Evolutionary conservation across 2,797 vertebrate genomes (phyloP), one percentile per base, ranked within the genome.

Genomic region (Cichlasoma orientale): DNA sequence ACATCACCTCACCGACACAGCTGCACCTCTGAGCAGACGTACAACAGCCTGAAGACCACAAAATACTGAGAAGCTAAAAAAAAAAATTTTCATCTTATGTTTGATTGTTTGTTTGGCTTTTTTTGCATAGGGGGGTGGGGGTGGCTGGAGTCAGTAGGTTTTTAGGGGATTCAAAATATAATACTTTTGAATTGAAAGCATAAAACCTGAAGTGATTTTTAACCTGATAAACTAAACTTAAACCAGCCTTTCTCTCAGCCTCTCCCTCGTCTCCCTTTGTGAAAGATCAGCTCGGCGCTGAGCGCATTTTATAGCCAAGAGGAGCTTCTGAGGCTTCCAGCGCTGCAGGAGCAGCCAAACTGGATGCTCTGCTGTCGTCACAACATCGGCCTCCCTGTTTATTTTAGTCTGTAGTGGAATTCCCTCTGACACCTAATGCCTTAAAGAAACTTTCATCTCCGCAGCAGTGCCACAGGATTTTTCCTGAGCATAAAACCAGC

Each of bases 401-500:
- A 84, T 89, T 91, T 91, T 83, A 92, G 87, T 80, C 69, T 84
- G 86, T 82, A 54, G 80, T 78, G 91, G 92, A 93, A 92, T 91
- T 90, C 92, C 89, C 91, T 92, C 83, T 74, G 92, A 91, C 93
- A 93, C 87, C 88, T 72, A 86, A 90, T 41, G 91, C 88, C 92
- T 91, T 70, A 89, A 89, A 93, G 86, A 77, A 70, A 92, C 92
- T 81, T 92, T 91, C 90, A 93, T 91, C 86, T 88, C 27, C 74
- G 69, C 82, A 75, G 84, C 41, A 56, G 76, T 78, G 86, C 93
- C 84, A 85, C 88, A 70, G 81, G 78, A 73, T 82, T 88, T 92
- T 90, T 86, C 89, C 88, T 78, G 85, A 80, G 83, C 14, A 91
- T 82, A 86, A 88, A 90, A 79, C 58, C 7, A 74, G 78, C 83